These are phyloP conservation scores for Lutjanus argentimaculatus DNA, from an alignment of 2,797 vertebrate species.

Conservation along the genomic window DNA sequence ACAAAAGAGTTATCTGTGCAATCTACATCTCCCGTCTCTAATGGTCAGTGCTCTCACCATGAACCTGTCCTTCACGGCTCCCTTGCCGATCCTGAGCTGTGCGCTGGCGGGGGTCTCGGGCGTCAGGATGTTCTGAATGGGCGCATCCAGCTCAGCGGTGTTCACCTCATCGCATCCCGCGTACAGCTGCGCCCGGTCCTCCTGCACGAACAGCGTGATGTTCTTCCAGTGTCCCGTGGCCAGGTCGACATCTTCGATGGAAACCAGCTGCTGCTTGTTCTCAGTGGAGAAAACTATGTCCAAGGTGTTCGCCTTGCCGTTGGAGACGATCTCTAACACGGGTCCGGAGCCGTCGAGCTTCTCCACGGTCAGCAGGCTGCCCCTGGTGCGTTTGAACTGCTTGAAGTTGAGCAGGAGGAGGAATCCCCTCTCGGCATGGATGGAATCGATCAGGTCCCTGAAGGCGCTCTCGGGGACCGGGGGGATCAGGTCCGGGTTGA, in stretches of 20 bases:
- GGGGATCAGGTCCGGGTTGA: slow-evolving; percentile 94
- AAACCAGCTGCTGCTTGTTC: slow-evolving; percentile 91
- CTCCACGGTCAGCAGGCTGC: slow-evolving; percentile 93
- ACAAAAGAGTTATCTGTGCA: neutral
- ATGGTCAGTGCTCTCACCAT: slow-evolving; percentile 87
- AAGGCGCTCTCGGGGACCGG: slow-evolving; percentile 88
- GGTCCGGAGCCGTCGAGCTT: slow-evolving; percentile 89
- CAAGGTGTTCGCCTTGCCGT: slow-evolving; percentile 95
- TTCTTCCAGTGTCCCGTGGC: slow-evolving; percentile 97
- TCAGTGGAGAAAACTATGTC: slow-evolving; percentile 95
- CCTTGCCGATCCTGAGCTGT: slow-evolving; percentile 93
- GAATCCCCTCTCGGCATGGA: slow-evolving; percentile 92
- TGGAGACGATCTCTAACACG: slow-evolving; percentile 95
- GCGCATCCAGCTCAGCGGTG: slow-evolving; percentile 91
- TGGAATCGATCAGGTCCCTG: slow-evolving; percentile 87
- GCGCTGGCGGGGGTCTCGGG: slow-evolving; percentile 89
- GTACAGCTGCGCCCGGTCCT: slow-evolving; percentile 93
- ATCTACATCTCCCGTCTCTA: neutral
- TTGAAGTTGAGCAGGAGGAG: slow-evolving; percentile 93
- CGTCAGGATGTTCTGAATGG: slow-evolving; percentile 94
- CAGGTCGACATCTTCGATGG: slow-evolving; percentile 94
- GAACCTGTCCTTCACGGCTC: slow-evolving; percentile 94
- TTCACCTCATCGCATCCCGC: slow-evolving; percentile 95
- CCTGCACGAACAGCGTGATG: slow-evolving; percentile 93
- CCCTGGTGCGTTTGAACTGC: slow-evolving; percentile 92